Conservation (phyloP, 1,140 invertebrate genomes). For the Zeugodacus cucurbitae region DNA sequence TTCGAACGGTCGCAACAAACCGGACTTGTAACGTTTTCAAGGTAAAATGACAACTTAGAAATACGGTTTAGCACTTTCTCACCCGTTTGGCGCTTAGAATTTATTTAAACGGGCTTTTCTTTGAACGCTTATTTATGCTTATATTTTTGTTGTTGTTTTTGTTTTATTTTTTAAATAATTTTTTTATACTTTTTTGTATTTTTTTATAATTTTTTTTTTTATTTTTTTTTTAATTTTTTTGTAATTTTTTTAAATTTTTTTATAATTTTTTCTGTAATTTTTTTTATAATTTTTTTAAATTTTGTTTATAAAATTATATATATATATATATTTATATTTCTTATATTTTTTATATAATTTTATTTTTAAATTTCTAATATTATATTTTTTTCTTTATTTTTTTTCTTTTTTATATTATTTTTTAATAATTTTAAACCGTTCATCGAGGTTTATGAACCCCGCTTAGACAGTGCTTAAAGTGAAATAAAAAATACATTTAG, state of each 20-base stretch:
- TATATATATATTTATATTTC: no score
- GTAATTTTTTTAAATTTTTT: no score
- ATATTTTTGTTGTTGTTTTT: neutral
- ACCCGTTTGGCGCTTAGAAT: neutral
- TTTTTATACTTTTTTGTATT: neutral
- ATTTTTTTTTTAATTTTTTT: neutral
- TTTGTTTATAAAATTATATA: no score
- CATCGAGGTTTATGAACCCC: neutral
- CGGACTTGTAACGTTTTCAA: conserved; percentile 24
- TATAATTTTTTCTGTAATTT: no score
- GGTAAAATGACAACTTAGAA: neutral
- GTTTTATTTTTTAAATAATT: neutral
- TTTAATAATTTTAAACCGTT: neutral
- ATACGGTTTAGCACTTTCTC: neutral
- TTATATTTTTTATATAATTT: no score
- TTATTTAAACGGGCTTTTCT: neutral
- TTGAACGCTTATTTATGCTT: neutral
- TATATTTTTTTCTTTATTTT: neutral
- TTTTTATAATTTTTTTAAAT: no score
- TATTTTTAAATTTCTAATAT: neutral
- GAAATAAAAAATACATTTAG: neutral
- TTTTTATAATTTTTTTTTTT: neutral
- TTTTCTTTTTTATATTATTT: neutral
- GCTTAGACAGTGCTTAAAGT: neutral
- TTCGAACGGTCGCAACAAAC: neutral